Base-by-base conservation (phyloP, 2,113 vertebrate species). In the Haemorhous mexicanus region DNA sequence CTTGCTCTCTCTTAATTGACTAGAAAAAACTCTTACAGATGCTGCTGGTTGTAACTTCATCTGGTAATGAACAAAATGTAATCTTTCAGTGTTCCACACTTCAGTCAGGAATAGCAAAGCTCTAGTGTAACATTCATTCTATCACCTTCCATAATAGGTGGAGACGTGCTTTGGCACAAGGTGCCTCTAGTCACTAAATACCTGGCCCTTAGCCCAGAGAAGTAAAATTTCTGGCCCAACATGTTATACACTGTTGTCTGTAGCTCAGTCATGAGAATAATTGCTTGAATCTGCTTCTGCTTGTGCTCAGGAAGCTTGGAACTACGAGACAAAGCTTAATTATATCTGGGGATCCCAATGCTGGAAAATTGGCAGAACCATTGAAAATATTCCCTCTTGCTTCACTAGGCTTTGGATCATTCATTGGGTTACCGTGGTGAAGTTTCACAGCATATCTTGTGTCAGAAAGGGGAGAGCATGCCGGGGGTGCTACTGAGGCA, bases 91-190 rank as follows among this genome's bases (percentile, higher is more conserved):
- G 22, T 63, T 33, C 43, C n/a, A 59, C 61, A 55, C 39, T 93
- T 86, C 69, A 86, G 32, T 55, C 16, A 74, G 33, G 61, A 94
- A 87, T 37, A 87, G 35, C 61, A 75, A 87, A 89, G 35, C 49
- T 92, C 39, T 70, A 41, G 39, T 56, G 89, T 87, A 84, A 92
- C 87, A 81, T 44, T 89, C 1, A 0, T 86, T 89, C 64, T 81
- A 44, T 72, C 91, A 84, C 80, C 77, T 92, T 76, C 47, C 50
- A n/a, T 82, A 75, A 78, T 49, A 95, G 62, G 74, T 91, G 75
- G 85, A 94, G 91, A 94, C 79, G 58, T 76, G 52, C 95, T 96
- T 92, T 97, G 94, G 93, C 84, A 91, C 56, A 70, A 61, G 53
- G 11, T 73, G 33, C 74, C 47, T 94, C 66, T 58, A 75, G 69